phyloP scores from a whole-genome alignment of 2,888 invertebrate genomes.

The Troides aeacus region DNA sequence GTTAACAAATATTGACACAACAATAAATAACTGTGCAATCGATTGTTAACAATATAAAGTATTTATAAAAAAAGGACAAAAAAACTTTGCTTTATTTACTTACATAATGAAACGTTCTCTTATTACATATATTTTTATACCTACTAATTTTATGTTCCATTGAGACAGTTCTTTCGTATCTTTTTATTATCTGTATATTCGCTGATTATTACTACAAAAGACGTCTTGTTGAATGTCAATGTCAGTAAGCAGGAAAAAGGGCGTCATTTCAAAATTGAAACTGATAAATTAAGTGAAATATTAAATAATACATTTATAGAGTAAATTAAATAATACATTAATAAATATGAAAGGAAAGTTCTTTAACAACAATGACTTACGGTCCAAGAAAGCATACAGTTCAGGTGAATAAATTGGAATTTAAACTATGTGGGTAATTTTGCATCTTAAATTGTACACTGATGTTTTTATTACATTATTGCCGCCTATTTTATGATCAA shows the following conservation, averaged over 20 bases:
- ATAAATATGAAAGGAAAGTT: not conserved
- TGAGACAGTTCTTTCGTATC: no score
- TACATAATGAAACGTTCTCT: no score
- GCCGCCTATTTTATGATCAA: not conserved
- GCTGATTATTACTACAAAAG: no score
- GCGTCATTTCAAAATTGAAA: slow-evolving; percentile 12
- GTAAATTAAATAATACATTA: not conserved
- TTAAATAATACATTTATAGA: not conserved
- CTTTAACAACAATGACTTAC: not conserved
- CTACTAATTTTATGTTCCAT: no score
- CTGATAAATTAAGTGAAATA: not conserved
- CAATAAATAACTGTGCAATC: no score
- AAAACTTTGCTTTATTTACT: no score
- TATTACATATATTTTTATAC: no score
- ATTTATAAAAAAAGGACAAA: no score
- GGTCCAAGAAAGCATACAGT: not conserved
- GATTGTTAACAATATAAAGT: no score
- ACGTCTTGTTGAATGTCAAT: slow-evolving; percentile 1
- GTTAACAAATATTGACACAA: no score
- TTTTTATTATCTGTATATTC: no score
- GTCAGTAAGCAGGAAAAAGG: slow-evolving; percentile 5
- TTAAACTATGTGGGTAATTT: not conserved
- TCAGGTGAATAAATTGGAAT: not conserved
- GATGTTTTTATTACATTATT: not conserved
- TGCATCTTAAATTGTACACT: not conserved